Base-by-base conservation (phyloP, 1,140 invertebrate species). In the Polypedilum vanderplanki region DNA sequence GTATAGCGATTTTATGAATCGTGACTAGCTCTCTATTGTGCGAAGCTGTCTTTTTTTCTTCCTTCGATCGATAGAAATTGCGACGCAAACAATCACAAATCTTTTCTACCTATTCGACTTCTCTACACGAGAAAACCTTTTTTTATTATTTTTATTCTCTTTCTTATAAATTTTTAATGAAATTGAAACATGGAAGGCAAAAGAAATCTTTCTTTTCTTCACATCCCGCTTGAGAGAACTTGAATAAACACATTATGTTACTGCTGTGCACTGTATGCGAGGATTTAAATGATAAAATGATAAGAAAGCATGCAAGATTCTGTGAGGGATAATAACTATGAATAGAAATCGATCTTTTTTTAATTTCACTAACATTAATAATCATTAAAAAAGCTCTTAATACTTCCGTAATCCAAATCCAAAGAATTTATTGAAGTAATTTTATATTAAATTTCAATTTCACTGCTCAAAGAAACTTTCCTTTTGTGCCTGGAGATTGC, bases 1-100 rank as follows among this genome's bases (percentile, higher is more conserved):
- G 5, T 20, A 70, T 70, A 18, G 65, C 65, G 65, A 70, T 70
- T 70, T 70, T 70, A 70, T 70, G 65, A 22, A 70, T 70, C 65
- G 65, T 70, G 65, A 70, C 65, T 70, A 22, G 65, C 20, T 70
- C 46, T 12, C 65, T 57, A 57, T 57, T 57, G 46, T 57, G 46
- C 46, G 46, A 57, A 57, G 46, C 46, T 57, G 46, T 57, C 46
- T 57, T 46, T 46, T 46, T 10, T 46, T 46, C 41, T 10, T 57
- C 24, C 15, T 8, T 15, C 46, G 46, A 57, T 57, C 46, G 46
- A 57, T 57, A 57, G 46, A 57, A 57, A 57, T 57, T 57, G 46
- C 46, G 46, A 57, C 46, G 46, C 46, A 57, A 57, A 57, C 46
- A 57, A 57, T 57, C 46, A n/a, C 46, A 57, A 57, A 57, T 57